phyloP scores from a whole-genome alignment of 2,888 invertebrate species.

The Hirtodrosophila cameraria region DNA sequence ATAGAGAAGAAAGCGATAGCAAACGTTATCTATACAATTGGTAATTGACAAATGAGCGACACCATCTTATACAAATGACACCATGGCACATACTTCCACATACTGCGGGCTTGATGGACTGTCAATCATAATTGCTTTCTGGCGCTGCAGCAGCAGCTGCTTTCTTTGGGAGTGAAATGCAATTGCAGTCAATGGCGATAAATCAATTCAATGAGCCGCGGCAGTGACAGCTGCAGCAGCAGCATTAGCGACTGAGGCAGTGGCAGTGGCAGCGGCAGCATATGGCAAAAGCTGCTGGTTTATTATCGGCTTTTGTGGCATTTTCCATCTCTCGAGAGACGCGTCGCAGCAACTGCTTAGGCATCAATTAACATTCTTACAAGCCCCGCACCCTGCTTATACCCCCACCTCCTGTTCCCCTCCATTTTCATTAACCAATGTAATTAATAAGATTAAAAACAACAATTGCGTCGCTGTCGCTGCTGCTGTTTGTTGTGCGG shows the following conservation, averaged over 20 bases:
- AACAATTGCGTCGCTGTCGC: conserved; percentile 66
- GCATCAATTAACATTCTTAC: conserved; percentile 71
- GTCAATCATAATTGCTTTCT: conserved; percentile 73
- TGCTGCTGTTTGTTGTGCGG: conserved; percentile 57
- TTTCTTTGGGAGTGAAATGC: conserved; percentile 46
- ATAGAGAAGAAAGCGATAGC: too few species aligned
- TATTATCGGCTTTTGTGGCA: conserved; percentile 36
- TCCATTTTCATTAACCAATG: conserved; percentile 69
- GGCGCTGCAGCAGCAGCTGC: conserved; percentile 20
- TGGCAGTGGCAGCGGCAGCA: conserved; percentile 29
- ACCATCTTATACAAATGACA: background rate
- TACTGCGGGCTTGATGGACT: conserved; percentile 53
- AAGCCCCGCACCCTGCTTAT: conserved; percentile 8
- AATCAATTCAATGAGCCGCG: conserved; percentile 58
- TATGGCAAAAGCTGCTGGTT: conserved; percentile 62
- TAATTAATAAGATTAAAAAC: conserved; percentile 79
- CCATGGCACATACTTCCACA: conserved; percentile 1
- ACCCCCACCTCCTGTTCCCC: background rate
- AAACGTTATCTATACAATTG: too few species aligned
- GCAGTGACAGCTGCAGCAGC: conserved; percentile 6
- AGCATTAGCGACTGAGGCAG: conserved; percentile 18
- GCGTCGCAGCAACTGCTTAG: conserved; percentile 42
- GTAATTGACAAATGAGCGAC: too few species aligned
- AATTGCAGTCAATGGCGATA: conserved; percentile 51
- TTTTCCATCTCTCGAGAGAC: conserved; percentile 33